Evolutionary conservation across 2,888 invertebrate species (phyloP).

Genomic region (Melinaea menophilus): DNA sequence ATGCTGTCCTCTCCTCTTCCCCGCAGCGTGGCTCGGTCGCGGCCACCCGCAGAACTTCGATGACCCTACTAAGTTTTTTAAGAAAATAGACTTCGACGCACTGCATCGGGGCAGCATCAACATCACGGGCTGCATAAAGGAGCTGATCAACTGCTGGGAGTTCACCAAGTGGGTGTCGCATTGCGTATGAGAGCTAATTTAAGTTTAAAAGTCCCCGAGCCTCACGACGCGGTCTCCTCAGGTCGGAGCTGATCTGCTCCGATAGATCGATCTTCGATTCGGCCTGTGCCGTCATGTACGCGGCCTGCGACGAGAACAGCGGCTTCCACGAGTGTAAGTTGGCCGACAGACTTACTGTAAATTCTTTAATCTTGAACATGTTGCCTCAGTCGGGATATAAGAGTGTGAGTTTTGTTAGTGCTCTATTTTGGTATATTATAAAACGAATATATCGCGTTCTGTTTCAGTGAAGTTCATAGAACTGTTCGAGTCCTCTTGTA

Average conservation of each 20-base stretch:
- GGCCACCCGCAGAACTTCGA: slow-evolving; percentile 29
- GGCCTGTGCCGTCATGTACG: slow-evolving; percentile 32
- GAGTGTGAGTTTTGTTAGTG: too few relatives aligned
- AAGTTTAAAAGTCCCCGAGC: too few relatives aligned
- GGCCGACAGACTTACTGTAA: too few relatives aligned
- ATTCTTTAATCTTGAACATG: too few relatives aligned
- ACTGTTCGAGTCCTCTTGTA: too few relatives aligned
- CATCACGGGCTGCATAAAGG: slow-evolving; percentile 35
- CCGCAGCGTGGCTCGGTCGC: slow-evolving; percentile 3
- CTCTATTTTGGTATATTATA: too few relatives aligned
- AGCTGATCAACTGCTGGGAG: slow-evolving; percentile 43
- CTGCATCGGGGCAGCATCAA: slow-evolving; percentile 41
- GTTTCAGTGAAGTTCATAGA: too few relatives aligned
- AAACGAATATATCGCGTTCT: too few relatives aligned
- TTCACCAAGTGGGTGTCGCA: slow-evolving; percentile 32
- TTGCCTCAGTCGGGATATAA: too few relatives aligned
- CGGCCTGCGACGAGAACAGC: slow-evolving; percentile 31
- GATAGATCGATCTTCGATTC: slow-evolving; percentile 24
- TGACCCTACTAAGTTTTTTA: slow-evolving; percentile 29
- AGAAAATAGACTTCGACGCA: slow-evolving; percentile 33
- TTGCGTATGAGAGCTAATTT: too few relatives aligned
- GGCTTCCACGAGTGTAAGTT: slow-evolving; percentile 11
- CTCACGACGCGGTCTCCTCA: slow-evolving; percentile 11
- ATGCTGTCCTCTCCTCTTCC: too few relatives aligned
- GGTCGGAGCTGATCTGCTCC: slow-evolving; percentile 35